A percentile compares a stretch with the other conserved stretches of the same genome.
These are phyloP conservation scores for Microtus ochrogaster DNA, from an alignment of 2,113 vertebrate species.

Conservation along the genomic window DNA sequence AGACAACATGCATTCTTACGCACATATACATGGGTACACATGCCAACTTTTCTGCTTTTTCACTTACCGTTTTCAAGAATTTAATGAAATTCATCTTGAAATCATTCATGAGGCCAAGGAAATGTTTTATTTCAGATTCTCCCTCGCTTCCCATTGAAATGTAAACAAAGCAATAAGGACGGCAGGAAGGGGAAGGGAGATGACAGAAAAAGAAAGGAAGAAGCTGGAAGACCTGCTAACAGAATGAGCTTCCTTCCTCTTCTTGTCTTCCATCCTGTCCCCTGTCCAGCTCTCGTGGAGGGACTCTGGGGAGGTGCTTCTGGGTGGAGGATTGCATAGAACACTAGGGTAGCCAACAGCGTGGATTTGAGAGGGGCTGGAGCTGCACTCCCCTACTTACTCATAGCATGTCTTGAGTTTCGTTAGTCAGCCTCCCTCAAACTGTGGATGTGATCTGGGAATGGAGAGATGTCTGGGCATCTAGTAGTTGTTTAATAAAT, in stretches of 20 bases:
- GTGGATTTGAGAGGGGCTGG: too few relatives aligned
- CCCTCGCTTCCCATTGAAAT: neutral
- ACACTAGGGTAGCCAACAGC: fast-evolving
- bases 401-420: neutral
- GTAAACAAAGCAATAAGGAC: neutral
- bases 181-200: fast-evolving
- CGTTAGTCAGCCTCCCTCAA: neutral
- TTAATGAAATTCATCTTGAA: neutral
- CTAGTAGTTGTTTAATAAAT: neutral
- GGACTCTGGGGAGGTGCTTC: too few relatives aligned
- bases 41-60: too few relatives aligned
- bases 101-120: neutral
- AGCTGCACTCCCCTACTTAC: neutral
- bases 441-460: too few relatives aligned
- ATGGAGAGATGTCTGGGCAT: neutral
- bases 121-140: neutral
- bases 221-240: neutral
- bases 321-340: neutral
- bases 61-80: neutral
- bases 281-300: fast-evolving
- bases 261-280: neutral
- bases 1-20: too few relatives aligned
- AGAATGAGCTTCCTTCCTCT: too few relatives aligned
- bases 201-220: neutral
- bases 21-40: neutral